Base-by-base conservation (phyloP, 2,888 invertebrate genomes). In the Ectobius pallidus region DNA sequence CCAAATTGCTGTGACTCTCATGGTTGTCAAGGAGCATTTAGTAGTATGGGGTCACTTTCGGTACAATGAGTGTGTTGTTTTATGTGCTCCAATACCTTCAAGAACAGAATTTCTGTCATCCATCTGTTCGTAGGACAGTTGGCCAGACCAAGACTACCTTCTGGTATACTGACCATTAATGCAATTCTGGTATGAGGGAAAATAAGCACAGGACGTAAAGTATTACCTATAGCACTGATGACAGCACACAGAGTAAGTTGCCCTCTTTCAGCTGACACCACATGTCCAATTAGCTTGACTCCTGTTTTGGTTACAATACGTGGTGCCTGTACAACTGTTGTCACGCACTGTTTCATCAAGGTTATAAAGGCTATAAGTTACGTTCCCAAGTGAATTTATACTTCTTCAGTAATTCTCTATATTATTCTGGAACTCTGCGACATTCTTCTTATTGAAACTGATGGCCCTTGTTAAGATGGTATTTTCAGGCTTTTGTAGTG, bases 1-100 rank as follows among this genome's bases (percentile, higher is more conserved):
- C 55, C 3, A 68, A 32, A 22, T 25, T 30, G 32, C 49, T 9
- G 32, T 71, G 70, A 22, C 46, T 62, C 22, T 63, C 44, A 25
- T 70, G 70, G 46, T 70, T 70, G 32, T 70, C 70, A 16, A 63
- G 34, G 22, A 63, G 18, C 1, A n/a, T n/a, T n/a, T n/a, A 70
- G 32, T n/a, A 62, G 6, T 30, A 62, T 62, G 16, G 42, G 42
- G 30, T 70, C 61, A 25, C 2, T 30, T 32, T 69, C 52, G 1
- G 69, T 27, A n/a, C 27, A 30, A 1, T 32, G 20, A 6, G 52
- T 52, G 32, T 49, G 52, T 11, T 52, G 27, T 18, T 69, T 25
- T 11, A 52, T 14, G 16, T 69, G 69, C 27, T 67, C 46, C n/a
- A n/a, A n/a, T n/a, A n/a, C n/a, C n/a, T n/a, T n/a, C n/a, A n/a